Conservation (phyloP, 2,888 invertebrate genomes). For the Drosophila nr. fundita region DNA sequence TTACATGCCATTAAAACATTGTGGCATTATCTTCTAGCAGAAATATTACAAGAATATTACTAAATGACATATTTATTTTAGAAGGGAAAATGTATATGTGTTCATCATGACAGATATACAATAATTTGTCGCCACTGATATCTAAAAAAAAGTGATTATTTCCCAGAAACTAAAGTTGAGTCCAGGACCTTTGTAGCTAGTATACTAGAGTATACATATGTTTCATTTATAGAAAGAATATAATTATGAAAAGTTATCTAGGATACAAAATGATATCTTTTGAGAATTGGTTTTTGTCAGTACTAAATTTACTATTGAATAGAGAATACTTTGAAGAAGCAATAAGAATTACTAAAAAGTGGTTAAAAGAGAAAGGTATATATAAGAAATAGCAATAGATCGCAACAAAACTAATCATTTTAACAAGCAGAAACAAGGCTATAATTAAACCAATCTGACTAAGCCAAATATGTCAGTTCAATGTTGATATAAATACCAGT, state of each 20-base stretch:
- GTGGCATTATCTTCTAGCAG: slow-evolving; percentile 20
- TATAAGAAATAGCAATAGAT: not conserved
- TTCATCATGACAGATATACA: not conserved
- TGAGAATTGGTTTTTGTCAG: not conserved
- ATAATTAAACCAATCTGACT: not conserved
- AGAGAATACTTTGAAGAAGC: not conserved
- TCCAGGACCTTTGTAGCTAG: not conserved
- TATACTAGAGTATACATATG: not conserved
- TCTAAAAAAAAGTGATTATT: not conserved
- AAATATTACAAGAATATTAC: not conserved
- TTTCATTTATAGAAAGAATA: not conserved
- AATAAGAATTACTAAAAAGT: not conserved
- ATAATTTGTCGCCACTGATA: not conserved
- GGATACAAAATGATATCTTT: not conserved
- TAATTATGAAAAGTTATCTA: not conserved
- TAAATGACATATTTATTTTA: not conserved
- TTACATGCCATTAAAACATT: slow-evolving; percentile 18
- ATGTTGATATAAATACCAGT: not conserved
- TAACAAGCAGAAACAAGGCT: not conserved
- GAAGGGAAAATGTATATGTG: not conserved
- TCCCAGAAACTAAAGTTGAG: not conserved
- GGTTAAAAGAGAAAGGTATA: not conserved
- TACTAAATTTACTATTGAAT: not conserved
- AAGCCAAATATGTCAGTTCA: not conserved
- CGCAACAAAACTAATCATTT: not conserved